Evolutionary conservation across 1,140 invertebrate species (phyloP).

Genomic region (Lycorma delicatula): DNA sequence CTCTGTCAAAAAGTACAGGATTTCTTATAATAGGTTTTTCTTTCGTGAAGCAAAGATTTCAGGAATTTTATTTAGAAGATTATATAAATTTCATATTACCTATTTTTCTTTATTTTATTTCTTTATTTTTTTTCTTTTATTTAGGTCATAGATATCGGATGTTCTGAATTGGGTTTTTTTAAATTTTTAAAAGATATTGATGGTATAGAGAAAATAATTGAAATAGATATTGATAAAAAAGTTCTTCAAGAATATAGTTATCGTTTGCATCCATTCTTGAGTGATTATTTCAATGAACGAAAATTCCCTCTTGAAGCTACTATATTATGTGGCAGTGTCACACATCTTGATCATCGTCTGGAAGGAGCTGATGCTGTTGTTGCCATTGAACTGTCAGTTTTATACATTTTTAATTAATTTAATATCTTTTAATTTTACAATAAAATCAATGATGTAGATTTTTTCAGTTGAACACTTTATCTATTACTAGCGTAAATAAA

Average conservation of each 20-base stretch:
- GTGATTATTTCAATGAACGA: not conserved
- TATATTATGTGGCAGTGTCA: not conserved
- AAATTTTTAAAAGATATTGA: not conserved
- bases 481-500: too few relatives aligned
- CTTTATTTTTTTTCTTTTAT: not conserved
- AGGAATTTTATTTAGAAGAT: too few relatives aligned
- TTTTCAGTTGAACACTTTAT: too few relatives aligned
- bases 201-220: not conserved
- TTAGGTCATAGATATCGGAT: not conserved
- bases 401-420: not conserved
- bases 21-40: too few relatives aligned
- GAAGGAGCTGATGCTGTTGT: not conserved
- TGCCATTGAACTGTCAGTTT: not conserved
- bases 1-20: too few relatives aligned
- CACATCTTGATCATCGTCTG: not conserved
- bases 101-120: not conserved
- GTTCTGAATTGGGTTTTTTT: not conserved
- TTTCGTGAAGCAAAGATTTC: too few relatives aligned
- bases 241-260: not conserved
- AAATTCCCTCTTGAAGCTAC: not conserved
- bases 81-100: not conserved
- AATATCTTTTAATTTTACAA: not conserved
- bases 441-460: too few relatives aligned
- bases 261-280: not conserved
- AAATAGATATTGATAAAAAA: not conserved